Evolutionary conservation across 2,888 invertebrate genomes (phyloP).

Genomic region (Lasioglossum leucozonium): DNA sequence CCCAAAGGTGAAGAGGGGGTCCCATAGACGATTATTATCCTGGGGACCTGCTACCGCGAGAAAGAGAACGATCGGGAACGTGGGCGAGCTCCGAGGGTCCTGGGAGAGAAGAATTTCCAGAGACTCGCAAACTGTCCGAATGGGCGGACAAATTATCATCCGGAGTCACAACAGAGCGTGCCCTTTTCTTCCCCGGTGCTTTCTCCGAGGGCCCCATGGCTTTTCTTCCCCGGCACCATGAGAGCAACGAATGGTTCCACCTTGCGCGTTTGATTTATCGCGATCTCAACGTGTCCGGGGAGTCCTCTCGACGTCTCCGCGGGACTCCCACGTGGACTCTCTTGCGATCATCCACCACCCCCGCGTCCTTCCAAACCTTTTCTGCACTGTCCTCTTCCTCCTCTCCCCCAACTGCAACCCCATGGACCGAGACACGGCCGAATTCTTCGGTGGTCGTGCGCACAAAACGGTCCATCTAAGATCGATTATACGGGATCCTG

Average conservation of each 20-base stretch:
- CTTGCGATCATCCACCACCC: constrained; percentile 32
- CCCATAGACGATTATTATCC: background rate
- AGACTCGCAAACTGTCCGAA: constrained; percentile 72
- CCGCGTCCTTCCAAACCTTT: background rate
- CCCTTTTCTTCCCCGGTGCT: constrained; percentile 66
- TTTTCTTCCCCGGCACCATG: constrained; percentile 38
- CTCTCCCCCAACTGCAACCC: constrained; percentile 2
- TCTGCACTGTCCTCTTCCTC: constrained; percentile 13
- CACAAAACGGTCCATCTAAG: constrained; percentile 56
- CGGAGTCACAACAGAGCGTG: constrained; percentile 78
- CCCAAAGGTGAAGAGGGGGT: background rate
- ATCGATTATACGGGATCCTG: constrained; percentile 59
- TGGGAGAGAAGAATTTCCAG: constrained; percentile 54
- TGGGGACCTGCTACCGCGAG: constrained; percentile 30
- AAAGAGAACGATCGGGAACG: constrained; percentile 21
- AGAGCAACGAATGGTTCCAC: constrained; percentile 46
- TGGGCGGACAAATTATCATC: constrained; percentile 79
- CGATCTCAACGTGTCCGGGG: constrained; percentile 70
- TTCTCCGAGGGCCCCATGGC: constrained; percentile 28
- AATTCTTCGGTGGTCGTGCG: constrained; percentile 68
- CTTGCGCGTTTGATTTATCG: constrained; percentile 76
- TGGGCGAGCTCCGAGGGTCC: background rate
- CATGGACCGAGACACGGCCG: constrained; percentile 13
- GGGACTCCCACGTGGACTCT: constrained; percentile 67
- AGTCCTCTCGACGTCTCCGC: constrained; percentile 55